These are phyloP conservation scores for Drosophila ercepeae DNA, from an alignment of 1,140 invertebrate genomes.

Conservation along the genomic window DNA sequence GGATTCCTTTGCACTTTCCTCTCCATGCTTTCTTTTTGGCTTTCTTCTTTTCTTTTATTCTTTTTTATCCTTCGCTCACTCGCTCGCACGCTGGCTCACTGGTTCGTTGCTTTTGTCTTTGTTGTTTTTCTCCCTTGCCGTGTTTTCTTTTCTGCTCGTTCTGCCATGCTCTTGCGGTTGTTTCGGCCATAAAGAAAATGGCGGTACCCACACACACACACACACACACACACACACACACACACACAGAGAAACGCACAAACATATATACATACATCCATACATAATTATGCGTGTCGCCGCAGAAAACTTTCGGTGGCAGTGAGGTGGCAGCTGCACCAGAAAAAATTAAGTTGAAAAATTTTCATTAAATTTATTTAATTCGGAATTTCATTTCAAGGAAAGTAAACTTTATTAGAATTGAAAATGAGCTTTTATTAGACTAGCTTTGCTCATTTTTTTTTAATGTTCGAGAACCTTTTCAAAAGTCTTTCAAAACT, in stretches of 20 bases:
- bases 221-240: slow-evolving; percentile 1
- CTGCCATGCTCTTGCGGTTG: slow-evolving; percentile 26
- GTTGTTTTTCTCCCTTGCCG: slow-evolving; percentile 32
- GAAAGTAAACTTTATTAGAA: background rate
- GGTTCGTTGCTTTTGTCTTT: slow-evolving; percentile 23
- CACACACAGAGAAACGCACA: too few species aligned
- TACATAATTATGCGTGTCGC: slow-evolving; percentile 76
- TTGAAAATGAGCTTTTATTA: too few species aligned
- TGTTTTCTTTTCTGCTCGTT: slow-evolving; percentile 44
- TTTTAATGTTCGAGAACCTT: background rate
- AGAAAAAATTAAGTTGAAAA: background rate
- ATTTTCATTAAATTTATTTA: background rate
- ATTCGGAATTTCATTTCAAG: background rate
- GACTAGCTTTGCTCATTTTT: too few species aligned
- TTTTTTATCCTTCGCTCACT: slow-evolving; percentile 4
- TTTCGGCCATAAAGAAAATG: slow-evolving; percentile 44
- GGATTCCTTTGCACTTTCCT: slow-evolving; percentile 52
- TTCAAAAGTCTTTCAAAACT: background rate
- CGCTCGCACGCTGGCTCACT: background rate
- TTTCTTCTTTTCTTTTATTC: slow-evolving; percentile 13
- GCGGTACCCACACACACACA: slow-evolving; percentile 24
- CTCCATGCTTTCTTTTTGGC: slow-evolving; percentile 23
- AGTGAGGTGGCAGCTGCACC: slow-evolving; percentile 14
- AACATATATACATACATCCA: slow-evolving; percentile 35
- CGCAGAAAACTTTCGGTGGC: slow-evolving; percentile 48